phyloP scores from a whole-genome alignment of 2,113 vertebrate species.

The Forbesichthys papilliferus region DNA sequence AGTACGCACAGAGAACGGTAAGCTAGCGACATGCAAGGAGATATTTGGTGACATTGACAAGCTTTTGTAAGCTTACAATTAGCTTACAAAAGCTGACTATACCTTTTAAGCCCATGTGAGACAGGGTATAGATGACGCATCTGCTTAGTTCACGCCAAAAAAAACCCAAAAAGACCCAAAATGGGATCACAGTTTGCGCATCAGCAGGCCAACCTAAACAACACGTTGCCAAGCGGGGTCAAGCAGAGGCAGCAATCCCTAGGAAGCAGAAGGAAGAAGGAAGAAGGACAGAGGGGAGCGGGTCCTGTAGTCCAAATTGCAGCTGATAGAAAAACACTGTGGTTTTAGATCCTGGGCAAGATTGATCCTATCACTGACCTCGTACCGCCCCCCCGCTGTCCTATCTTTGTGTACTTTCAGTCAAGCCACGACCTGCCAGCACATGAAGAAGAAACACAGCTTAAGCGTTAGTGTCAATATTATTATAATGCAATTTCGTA shows the following conservation, averaged over 20 bases:
- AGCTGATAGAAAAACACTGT: constrained; percentile 35
- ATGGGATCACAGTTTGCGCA: constrained; percentile 59
- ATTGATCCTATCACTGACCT: constrained; percentile 55
- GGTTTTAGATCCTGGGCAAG: constrained; percentile 22
- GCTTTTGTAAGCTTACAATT: too few relatives aligned
- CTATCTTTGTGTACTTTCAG: constrained; percentile 28
- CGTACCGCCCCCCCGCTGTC: constrained; percentile 32
- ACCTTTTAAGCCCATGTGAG: too few relatives aligned
- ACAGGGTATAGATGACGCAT: neutral
- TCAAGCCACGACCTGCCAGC: constrained; percentile 25
- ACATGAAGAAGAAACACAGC: constrained; percentile 8
- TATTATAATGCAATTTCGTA: too few relatives aligned
- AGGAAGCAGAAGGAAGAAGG: neutral
- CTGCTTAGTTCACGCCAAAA: constrained; percentile 46
- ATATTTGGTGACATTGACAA: too few relatives aligned
- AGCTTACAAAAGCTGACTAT: too few relatives aligned
- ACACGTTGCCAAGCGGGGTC: constrained; percentile 46
- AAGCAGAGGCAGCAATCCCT: constrained; percentile 51
- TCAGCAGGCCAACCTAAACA: constrained; percentile 66
- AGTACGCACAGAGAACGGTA: too few relatives aligned
- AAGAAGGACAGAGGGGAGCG: constrained; percentile 21
- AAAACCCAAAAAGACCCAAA: constrained; percentile 28
- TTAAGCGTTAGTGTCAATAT: too few relatives aligned
- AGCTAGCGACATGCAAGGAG: too few relatives aligned
- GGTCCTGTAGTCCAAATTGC: constrained; percentile 34